Evolutionary conservation across 2,888 invertebrate genomes (phyloP).

Genomic region (Meandrusa payeni): DNA sequence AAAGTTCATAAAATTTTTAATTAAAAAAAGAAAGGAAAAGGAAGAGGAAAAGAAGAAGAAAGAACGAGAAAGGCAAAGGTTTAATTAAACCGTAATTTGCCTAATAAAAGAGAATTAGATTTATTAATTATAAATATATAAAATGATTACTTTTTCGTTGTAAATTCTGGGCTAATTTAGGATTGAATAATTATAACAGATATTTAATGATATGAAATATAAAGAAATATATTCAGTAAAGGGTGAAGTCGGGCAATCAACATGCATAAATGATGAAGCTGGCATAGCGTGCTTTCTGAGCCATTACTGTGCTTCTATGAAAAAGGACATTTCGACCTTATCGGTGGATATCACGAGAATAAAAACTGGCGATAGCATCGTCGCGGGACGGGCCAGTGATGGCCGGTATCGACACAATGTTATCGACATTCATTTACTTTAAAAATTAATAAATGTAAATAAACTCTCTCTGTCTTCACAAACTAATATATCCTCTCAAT

Average conservation of each 20-base stretch:
- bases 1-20: no score
- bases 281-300: slow-evolving; percentile 67
- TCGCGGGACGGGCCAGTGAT: slow-evolving; percentile 36
- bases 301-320: slow-evolving; percentile 78
- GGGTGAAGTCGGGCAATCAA: slow-evolving; percentile 72
- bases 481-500: no score
- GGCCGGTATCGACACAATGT: slow-evolving; percentile 29
- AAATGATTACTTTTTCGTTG: no score
- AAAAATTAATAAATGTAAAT: no score
- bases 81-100: no score
- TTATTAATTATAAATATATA: no score
- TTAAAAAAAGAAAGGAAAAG: no score
- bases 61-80: no score
- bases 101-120: no score
- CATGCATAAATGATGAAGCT: slow-evolving; percentile 75
- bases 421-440: slow-evolving; percentile 18
- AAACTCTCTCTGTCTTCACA: no score
- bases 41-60: no score
- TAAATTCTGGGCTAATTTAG: background rate
- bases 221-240: slow-evolving; percentile 50
- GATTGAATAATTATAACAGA: slow-evolving; percentile 19
- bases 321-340: slow-evolving; percentile 78
- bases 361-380: slow-evolving; percentile 76
- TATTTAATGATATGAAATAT: slow-evolving; percentile 30
- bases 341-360: slow-evolving; percentile 78